These are phyloP conservation scores for Fregata magnificens DNA, from an alignment of 2,113 vertebrate species.

Conservation along the genomic window DNA sequence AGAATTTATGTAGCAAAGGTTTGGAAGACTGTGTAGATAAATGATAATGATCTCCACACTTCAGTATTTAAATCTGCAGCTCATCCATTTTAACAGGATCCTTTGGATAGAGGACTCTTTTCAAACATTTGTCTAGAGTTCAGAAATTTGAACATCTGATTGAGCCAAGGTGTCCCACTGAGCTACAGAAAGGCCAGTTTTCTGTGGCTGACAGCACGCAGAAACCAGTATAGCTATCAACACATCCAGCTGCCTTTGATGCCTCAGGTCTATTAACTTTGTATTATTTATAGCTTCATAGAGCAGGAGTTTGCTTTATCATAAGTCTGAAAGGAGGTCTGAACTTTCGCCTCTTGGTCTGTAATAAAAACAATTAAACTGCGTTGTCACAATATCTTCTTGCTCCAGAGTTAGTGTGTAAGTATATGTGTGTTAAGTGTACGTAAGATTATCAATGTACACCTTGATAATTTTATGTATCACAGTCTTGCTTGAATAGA, in stretches of 20 bases:
- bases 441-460: rapidly evolving
- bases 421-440: background rate
- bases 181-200: background rate
- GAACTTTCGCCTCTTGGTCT: background rate
- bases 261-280: background rate
- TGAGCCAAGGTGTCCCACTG: background rate
- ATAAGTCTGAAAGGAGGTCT: background rate
- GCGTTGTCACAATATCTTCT: background rate
- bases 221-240: background rate
- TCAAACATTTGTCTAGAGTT: background rate
- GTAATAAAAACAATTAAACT: background rate
- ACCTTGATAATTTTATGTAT: background rate
- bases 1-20: background rate
- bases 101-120: background rate
- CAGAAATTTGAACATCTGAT: background rate
- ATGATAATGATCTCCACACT: background rate
- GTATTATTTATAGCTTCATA: background rate
- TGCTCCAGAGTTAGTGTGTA: background rate
- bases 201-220: background rate
- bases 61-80: background rate
- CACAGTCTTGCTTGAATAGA: background rate
- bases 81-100: background rate
- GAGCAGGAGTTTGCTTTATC: background rate
- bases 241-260: background rate
- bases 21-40: background rate